Base-by-base conservation (phyloP, 2,888 invertebrate species). In the Leptopilina drosophilae region DNA sequence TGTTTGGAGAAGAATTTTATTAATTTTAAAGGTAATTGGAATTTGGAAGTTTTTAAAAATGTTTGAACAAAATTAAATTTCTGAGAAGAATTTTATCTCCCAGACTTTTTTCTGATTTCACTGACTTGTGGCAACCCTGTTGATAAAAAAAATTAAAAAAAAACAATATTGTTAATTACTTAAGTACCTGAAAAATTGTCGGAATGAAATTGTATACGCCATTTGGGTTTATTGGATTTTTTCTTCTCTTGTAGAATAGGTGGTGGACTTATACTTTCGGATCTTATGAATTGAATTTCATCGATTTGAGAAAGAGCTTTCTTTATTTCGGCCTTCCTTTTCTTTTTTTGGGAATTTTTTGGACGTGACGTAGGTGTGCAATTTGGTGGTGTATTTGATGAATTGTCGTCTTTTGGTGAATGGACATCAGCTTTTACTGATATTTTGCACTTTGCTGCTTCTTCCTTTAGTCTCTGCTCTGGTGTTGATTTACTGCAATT, bases 391-490 rank as follows among this genome's bases (percentile, higher is more conserved):
- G 73, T 56, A 56, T n/a, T 56, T 56, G 20, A 14, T 14, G 56
- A n/a, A 11, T 26, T 14, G 14, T 14, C 56, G 9, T 73, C 40
- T 73, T 73, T 56, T 26, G 84, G 79, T 67, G 82, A 80, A 79
- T 90, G 90, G 33, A 90, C 84, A 69, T 90, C 90, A n/a, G 89
- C 89, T 77, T 89, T 87, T 5, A 88, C 87, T 9, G 86, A 79
- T 49, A 90, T 79, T 66, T 84, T 88, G 7, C 89, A 84, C n/a
- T 83, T 42, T 15, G 80, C 76, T 67, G 81, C 33, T 78, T 82
- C 78, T 80, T 87, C 85, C 78, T 85, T 84, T 77, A 86, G 83
- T 40, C 80, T 78, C 62, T 85, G 84, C 46, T 86, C 87, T 5
- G 87, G 82, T 64, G 84, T 84, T 64, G 85, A 82, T 83, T 86